Conservation (phyloP, 2,113 vertebrate species). For the Zosterops pallidus region DNA sequence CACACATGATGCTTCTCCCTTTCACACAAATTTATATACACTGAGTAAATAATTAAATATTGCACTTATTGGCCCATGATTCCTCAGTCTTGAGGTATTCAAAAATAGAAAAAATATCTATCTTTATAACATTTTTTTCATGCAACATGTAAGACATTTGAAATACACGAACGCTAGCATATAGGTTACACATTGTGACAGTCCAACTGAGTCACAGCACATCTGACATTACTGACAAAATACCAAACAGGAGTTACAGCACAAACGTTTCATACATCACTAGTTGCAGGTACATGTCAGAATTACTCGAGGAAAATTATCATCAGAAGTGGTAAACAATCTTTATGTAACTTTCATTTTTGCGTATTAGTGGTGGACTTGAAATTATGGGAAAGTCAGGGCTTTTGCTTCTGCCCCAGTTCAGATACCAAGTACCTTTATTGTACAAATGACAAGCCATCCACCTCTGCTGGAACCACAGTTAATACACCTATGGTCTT, state of each 20-base stretch:
- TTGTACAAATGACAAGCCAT: background rate
- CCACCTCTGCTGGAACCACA: background rate
- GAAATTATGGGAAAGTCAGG: background rate
- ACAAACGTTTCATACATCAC: constrained; percentile 58
- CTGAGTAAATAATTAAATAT: constrained; percentile 94
- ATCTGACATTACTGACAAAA: constrained; percentile 72
- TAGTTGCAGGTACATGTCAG: constrained; percentile 62
- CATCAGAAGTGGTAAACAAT: background rate
- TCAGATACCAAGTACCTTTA: background rate
- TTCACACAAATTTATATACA: constrained; percentile 89
- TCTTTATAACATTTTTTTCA: constrained; percentile 85
- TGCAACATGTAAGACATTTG: constrained; percentile 85
- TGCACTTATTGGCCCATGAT: constrained; percentile 99
- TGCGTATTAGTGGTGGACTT: background rate
- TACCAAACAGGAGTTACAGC: constrained; percentile 69
- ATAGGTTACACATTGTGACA: constrained; percentile 66
- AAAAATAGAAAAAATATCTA: constrained; percentile 85
- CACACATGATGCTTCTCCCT: constrained; percentile 62
- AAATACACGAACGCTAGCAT: constrained; percentile 73
- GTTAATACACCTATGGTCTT: background rate
- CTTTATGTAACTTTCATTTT: constrained; percentile 7
- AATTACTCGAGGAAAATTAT: constrained; percentile 27
- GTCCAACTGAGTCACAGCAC: constrained; percentile 67
- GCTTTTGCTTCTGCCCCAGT: background rate
- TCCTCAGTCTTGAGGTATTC: constrained; percentile 87